Conservation (phyloP, 2,113 vertebrate genomes). For the Propithecus coquereli region DNA sequence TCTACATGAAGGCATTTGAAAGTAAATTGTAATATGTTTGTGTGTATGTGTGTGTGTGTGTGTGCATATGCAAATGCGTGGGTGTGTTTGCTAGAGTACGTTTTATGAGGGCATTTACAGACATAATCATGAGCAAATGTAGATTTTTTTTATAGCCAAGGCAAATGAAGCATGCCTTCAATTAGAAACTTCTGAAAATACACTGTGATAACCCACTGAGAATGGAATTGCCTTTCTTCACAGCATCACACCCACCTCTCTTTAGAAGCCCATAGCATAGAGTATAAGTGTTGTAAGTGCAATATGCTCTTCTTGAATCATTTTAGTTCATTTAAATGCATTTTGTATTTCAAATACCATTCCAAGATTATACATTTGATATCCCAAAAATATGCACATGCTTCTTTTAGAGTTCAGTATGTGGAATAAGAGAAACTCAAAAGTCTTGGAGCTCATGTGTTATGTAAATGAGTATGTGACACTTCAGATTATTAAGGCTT, state of each 20-base stretch:
- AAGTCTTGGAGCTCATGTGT: background rate
- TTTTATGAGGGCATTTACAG: constrained; percentile 84
- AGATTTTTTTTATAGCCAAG: constrained; percentile 79
- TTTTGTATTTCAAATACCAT: constrained; percentile 73
- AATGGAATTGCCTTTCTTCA: constrained; percentile 87
- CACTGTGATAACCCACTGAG: constrained; percentile 85
- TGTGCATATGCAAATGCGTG: background rate
- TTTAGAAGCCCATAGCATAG: constrained; percentile 72
- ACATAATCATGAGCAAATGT: constrained; percentile 83
- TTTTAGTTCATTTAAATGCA: constrained; percentile 72
- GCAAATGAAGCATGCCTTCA: constrained; percentile 88
- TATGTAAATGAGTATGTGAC: constrained; percentile 31
- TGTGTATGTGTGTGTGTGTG: background rate
- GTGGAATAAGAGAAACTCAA: background rate
- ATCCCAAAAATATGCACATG: constrained; percentile 50
- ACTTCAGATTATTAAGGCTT: constrained; percentile 15
- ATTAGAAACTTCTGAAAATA: constrained; percentile 87
- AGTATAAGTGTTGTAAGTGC: constrained; percentile 74
- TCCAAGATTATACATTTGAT: constrained; percentile 31
- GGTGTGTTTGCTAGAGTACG: constrained; percentile 49
- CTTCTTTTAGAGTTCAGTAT: constrained; percentile 1
- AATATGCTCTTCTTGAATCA: constrained; percentile 75
- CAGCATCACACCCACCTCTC: constrained; percentile 78
- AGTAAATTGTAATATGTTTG: constrained; percentile 5
- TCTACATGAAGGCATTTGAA: constrained; percentile 44